Conservation (phyloP, 2,888 invertebrate species). For the Drosophila multiciliata region DNA sequence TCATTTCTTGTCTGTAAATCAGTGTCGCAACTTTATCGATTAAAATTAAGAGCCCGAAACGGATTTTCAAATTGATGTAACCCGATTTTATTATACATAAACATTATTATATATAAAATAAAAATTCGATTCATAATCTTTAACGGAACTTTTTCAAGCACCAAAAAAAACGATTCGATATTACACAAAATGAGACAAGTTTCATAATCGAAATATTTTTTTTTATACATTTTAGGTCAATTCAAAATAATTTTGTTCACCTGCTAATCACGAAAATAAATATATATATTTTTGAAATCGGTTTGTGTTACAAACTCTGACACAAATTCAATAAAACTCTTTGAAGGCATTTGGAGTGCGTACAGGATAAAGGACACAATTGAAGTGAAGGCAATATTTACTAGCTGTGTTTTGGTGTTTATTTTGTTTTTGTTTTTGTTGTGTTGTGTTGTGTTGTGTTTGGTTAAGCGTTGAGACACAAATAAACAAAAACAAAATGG, state of each 20-base stretch:
- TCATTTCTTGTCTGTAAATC: neutral
- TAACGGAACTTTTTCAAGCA: neutral
- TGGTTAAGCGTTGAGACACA: conserved; percentile 40
- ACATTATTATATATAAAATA: too few species aligned
- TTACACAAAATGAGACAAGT: neutral
- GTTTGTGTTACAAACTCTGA: neutral
- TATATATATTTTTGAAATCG: neutral
- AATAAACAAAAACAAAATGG: conserved; percentile 3
- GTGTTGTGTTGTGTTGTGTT: too few species aligned
- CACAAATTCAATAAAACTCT: neutral
- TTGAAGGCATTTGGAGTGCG: neutral
- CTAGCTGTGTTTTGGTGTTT: neutral
- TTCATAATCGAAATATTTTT: neutral
- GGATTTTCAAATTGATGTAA: neutral
- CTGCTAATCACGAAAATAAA: neutral
- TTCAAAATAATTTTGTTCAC: neutral
- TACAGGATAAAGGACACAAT: neutral
- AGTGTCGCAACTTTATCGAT: neutral
- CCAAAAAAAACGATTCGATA: neutral
- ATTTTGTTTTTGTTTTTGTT: conserved; percentile 7
- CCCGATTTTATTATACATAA: neutral
- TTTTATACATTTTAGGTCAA: neutral
- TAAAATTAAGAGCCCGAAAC: neutral
- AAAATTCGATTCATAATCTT: neutral
- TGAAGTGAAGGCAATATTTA: neutral